phyloP scores from a whole-genome alignment of 2,113 vertebrate species.

The Eretmochelys imbricata region DNA sequence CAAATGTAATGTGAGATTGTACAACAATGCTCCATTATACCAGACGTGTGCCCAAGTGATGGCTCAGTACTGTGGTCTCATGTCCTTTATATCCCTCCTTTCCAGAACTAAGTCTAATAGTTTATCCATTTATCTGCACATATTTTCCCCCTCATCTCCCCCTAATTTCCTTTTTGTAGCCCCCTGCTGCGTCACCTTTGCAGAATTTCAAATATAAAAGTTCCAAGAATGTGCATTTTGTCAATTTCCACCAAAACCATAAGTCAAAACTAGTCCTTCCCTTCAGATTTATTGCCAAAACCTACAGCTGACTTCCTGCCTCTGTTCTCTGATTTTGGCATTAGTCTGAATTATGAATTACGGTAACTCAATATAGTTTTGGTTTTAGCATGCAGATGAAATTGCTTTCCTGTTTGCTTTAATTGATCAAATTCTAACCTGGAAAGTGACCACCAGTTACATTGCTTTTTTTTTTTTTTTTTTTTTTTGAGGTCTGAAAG shows the following conservation, averaged over 20 bases:
- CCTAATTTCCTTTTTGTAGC: background rate
- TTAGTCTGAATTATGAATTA: background rate
- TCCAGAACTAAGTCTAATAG: background rate
- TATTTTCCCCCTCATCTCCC: background rate
- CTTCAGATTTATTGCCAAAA: constrained; percentile 71
- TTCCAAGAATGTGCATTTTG: constrained; percentile 33
- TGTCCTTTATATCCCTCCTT: constrained; percentile 2
- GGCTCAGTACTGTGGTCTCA: background rate
- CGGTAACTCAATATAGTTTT: constrained; percentile 63
- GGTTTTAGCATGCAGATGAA: constrained; percentile 45
- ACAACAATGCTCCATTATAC: background rate
- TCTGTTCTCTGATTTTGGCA: constrained; percentile 69
- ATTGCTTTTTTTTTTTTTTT: background rate
- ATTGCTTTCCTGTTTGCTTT: constrained; percentile 22
- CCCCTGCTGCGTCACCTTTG: constrained; percentile 18
- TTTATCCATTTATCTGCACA: background rate
- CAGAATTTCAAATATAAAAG: constrained; percentile 47
- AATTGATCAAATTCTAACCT: constrained; percentile 30
- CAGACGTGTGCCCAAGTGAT: background rate
- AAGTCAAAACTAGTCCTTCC: constrained; percentile 60
- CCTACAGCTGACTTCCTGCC: constrained; percentile 69
- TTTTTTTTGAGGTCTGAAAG: background rate
- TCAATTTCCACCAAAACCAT: constrained; percentile 30
- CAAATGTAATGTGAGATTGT: background rate
- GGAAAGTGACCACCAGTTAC: background rate